Conservation (phyloP, 2,888 invertebrate species). For the Tinea semifulvella region DNA sequence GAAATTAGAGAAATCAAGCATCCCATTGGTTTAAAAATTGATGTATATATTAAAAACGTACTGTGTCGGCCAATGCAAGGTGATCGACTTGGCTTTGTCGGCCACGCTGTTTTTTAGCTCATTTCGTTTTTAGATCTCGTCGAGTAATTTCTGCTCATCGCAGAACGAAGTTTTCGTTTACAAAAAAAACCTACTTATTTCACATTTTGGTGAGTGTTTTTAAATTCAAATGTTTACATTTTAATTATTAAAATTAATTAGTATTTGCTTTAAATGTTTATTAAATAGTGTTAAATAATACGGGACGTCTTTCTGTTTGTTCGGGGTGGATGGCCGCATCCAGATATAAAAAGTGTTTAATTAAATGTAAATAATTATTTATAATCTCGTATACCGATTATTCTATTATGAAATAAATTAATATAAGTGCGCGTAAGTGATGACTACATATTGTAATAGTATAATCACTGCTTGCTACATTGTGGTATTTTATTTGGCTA, state of each 20-base stretch:
- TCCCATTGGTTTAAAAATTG: constrained; percentile 9
- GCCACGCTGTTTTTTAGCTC: constrained; percentile 46
- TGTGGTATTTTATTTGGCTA: no score
- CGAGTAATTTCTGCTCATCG: constrained; percentile 41
- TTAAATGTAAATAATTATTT: no score
- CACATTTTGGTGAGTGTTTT: constrained; percentile 48
- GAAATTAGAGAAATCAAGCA: neutral
- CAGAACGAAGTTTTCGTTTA: constrained; percentile 24
- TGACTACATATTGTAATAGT: no score
- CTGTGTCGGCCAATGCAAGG: constrained; percentile 37
- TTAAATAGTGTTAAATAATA: no score
- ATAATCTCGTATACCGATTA: no score
- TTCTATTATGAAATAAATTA: no score
- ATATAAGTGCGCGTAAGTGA: no score
- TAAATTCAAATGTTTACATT: neutral
- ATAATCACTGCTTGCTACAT: no score
- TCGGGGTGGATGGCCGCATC: no score
- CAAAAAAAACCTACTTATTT: constrained; percentile 40
- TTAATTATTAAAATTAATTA: constrained; percentile 7
- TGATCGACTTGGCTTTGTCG: constrained; percentile 39
- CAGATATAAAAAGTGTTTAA: no score
- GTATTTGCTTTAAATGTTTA: no score
- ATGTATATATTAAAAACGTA: constrained; percentile 31
- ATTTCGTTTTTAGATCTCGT: constrained; percentile 45
- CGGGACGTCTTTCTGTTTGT: no score